phyloP scores from a whole-genome alignment of 2,113 vertebrate genomes.

The Vanacampus margaritifer region DNA sequence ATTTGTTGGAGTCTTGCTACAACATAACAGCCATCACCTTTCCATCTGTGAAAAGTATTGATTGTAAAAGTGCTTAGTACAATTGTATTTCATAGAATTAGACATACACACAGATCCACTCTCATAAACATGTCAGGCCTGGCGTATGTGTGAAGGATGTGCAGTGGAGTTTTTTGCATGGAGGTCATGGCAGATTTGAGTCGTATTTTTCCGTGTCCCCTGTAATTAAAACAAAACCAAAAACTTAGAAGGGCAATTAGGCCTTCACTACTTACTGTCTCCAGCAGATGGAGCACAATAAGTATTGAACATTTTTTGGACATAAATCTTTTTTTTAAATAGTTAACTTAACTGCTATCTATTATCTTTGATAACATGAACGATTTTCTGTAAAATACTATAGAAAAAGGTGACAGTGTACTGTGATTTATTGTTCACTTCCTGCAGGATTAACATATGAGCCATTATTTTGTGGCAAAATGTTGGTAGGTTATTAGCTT shows the following conservation, averaged over 20 bases:
- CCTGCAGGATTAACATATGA: neutral
- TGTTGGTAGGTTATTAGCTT: neutral
- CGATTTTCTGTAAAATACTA: neutral
- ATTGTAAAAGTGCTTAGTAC: too few relatives aligned
- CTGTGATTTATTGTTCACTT: neutral
- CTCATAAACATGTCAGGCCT: neutral
- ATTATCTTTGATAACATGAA: neutral
- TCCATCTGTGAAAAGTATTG: neutral
- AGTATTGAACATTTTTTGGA: constrained; percentile 14
- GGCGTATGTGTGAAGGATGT: neutral
- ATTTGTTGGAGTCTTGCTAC: too few relatives aligned
- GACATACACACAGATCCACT: neutral
- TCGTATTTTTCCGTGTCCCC: neutral
- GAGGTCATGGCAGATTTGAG: neutral
- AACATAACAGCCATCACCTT: neutral
- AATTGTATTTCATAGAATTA: neutral
- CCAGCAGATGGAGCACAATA: constrained; percentile 67
- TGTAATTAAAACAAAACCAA: neutral
- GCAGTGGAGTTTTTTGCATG: neutral
- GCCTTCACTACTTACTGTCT: constrained; percentile 20
- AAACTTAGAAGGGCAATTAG: neutral
- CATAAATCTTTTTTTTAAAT: constrained; percentile 1
- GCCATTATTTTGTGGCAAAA: too few relatives aligned
- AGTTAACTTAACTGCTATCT: constrained; percentile 21
- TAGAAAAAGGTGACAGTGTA: neutral